These are phyloP conservation scores for Drosophila anomelani DNA, from an alignment of 2,888 invertebrate species.

Conservation along the genomic window DNA sequence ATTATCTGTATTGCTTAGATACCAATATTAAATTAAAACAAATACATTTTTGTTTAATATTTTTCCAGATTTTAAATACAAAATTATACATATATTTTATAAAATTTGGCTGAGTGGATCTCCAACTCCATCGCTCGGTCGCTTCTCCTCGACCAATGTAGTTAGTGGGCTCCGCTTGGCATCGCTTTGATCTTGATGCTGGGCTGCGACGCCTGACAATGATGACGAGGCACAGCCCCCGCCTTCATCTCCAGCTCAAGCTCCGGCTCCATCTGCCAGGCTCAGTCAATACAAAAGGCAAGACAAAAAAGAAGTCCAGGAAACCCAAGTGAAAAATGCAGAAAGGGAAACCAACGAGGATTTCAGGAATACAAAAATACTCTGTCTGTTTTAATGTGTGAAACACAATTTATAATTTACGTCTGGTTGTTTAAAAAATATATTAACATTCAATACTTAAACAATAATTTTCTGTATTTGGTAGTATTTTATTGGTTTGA, in stretches of 20 bases:
- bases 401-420: not conserved
- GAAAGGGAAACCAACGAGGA: constrained; percentile 10
- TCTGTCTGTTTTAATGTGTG: not conserved
- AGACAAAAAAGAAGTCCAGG: constrained; percentile 57
- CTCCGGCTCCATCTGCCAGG: constrained; percentile 34
- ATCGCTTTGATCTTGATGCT: constrained; percentile 79
- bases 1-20: too few relatives aligned
- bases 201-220: constrained; percentile 78
- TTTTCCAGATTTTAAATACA: too few relatives aligned
- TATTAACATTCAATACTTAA: not conserved
- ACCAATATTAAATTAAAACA: too few relatives aligned
- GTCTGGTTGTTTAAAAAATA: not conserved
- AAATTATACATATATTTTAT: too few relatives aligned
- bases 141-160: constrained; percentile 60
- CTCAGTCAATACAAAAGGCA: constrained; percentile 70
- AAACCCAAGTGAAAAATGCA: constrained; percentile 31
- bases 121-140: constrained; percentile 18
- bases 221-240: constrained; percentile 72
- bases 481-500: not conserved
- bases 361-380: not conserved
- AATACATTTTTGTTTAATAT: too few relatives aligned
- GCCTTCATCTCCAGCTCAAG: constrained; percentile 10
- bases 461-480: not conserved
- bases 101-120: not conserved
- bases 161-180: constrained; percentile 67